Conservation (phyloP, 2,888 invertebrate species). For the Synergus itoensis region DNA sequence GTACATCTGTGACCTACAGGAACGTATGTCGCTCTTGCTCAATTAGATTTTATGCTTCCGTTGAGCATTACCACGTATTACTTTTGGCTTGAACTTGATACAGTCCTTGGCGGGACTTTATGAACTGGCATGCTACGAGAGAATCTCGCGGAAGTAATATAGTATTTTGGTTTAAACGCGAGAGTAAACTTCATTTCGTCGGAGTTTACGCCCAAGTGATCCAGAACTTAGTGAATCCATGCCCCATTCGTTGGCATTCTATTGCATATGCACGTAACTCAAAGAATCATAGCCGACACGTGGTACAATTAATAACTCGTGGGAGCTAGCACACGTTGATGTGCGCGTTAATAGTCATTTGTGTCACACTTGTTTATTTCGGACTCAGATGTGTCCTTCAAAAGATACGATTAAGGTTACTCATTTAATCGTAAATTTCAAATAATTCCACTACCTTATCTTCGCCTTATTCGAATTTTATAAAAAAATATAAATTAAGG, state of each 20-base stretch:
- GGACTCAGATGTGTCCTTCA: background rate
- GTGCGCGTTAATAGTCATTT: background rate
- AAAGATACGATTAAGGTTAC: background rate
- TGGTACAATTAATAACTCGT: conserved; percentile 21
- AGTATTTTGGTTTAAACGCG: conserved; percentile 4
- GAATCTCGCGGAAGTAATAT: conserved; percentile 2
- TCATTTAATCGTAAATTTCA: background rate
- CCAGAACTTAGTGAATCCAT: conserved; percentile 7
- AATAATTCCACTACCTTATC: background rate
- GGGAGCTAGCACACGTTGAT: background rate
- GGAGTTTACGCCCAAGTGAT: background rate
- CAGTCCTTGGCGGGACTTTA: conserved; percentile 11
- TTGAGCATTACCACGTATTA: background rate
- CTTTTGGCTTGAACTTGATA: conserved; percentile 11
- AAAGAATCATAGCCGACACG: conserved; percentile 17
- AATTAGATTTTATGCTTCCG: conserved; percentile 10
- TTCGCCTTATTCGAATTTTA: background rate
- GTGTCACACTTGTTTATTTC: conserved; percentile 7
- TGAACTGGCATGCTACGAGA: conserved; percentile 3
- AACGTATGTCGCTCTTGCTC: background rate
- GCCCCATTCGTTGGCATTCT: conserved; percentile 15
- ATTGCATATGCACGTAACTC: conserved; percentile 2
- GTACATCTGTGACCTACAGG: background rate
- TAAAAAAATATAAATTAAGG: no score
- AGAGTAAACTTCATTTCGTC: background rate